phyloP scores from a whole-genome alignment of 1,140 invertebrate species.

The Hycleus phaleratus region DNA sequence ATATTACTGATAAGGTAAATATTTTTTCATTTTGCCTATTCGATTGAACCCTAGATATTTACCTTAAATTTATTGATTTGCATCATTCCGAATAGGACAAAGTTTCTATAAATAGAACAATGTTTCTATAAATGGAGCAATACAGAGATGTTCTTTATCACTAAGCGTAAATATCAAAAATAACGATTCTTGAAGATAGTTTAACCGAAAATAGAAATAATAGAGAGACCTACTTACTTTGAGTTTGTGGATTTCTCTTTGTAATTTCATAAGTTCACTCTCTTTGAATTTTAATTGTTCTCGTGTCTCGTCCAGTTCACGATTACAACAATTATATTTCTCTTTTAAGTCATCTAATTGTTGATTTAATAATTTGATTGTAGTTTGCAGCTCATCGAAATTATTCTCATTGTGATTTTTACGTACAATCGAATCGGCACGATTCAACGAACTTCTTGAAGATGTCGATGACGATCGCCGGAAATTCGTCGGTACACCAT shows the following conservation, averaged over 20 bases:
- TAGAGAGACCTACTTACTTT: conserved; percentile 42
- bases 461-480: conserved; percentile 15
- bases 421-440: not conserved
- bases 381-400: too few species aligned
- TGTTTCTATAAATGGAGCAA: too few species aligned
- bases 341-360: conserved; percentile 39
- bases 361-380: conserved; percentile 37
- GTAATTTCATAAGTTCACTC: conserved; percentile 44
- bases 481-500: conserved; percentile 28
- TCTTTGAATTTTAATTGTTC: conserved; percentile 41
- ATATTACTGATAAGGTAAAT: too few species aligned
- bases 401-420: too few species aligned
- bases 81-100: too few species aligned
- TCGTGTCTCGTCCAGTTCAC: conserved; percentile 35
- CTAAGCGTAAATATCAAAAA: too few species aligned
- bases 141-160: too few species aligned
- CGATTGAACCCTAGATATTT: too few species aligned
- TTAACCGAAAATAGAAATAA: not conserved
- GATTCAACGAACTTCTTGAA: conserved; percentile 28
- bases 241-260: conserved; percentile 53
- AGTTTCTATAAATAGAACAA: too few species aligned
- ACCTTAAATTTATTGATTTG: too few species aligned
- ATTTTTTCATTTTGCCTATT: too few species aligned
- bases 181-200: too few species aligned
- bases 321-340: conserved; percentile 32